phyloP scores from a whole-genome alignment of 2,888 invertebrate genomes.

The Ophonus ardosiacus region DNA sequence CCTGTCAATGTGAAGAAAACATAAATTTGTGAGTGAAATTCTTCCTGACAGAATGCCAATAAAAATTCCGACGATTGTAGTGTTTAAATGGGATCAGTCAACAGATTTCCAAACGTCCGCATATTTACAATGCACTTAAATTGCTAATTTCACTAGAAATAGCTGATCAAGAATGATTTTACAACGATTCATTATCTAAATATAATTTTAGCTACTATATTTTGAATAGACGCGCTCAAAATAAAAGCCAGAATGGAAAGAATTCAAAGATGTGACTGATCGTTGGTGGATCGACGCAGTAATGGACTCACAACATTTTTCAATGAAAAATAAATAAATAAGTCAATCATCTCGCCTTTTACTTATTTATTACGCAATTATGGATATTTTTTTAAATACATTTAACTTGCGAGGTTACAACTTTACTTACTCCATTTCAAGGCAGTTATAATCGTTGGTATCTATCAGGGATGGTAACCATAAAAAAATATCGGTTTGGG shows the following conservation, averaged over 20 bases:
- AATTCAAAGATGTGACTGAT: neutral
- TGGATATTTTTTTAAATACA: too few relatives aligned
- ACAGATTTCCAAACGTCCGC: slow-evolving; percentile 9
- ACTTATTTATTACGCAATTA: too few relatives aligned
- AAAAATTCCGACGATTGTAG: neutral
- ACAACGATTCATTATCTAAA: slow-evolving; percentile 34
- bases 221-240: neutral
- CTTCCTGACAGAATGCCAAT: slow-evolving; percentile 4
- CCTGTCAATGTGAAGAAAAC: neutral
- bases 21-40: neutral
- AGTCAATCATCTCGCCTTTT: too few relatives aligned
- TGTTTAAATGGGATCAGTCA: slow-evolving; percentile 9
- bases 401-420: too few relatives aligned
- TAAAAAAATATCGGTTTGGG: too few relatives aligned
- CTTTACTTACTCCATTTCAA: too few relatives aligned
- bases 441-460: too few relatives aligned
- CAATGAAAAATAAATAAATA: too few relatives aligned
- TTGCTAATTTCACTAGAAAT: slow-evolving; percentile 1
- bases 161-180: slow-evolving; percentile 40
- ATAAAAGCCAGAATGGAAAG: neutral
- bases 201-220: slow-evolving; percentile 30
- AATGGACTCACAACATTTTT: too few relatives aligned
- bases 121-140: slow-evolving; percentile 28
- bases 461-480: too few relatives aligned
- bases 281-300: too few relatives aligned